Conservation (phyloP, 2,113 vertebrate species). For the Mirounga angustirostris region DNA sequence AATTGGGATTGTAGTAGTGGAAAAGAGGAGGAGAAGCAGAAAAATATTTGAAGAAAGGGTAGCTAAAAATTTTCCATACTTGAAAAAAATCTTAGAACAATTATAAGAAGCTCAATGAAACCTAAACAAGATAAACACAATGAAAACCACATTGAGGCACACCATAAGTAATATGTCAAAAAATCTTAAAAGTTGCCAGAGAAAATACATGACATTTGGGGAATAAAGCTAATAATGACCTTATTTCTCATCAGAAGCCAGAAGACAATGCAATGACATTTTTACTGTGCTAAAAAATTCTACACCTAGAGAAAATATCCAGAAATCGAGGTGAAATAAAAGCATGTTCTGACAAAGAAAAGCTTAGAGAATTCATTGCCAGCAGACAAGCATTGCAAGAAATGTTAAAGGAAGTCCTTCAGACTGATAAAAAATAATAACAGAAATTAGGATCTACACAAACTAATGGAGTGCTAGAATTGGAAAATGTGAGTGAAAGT, state of each 20-base stretch:
- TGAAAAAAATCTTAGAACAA: neutral
- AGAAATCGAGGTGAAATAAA: neutral
- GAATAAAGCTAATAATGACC: neutral
- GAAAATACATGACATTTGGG: neutral
- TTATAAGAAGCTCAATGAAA: neutral
- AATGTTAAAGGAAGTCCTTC: neutral
- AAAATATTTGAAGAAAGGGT: neutral
- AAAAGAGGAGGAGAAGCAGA: neutral
- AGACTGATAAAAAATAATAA: neutral
- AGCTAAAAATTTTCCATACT: neutral
- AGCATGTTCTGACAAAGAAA: neutral
- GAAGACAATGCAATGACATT: neutral
- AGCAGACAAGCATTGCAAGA: neutral
- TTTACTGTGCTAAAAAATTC: neutral
- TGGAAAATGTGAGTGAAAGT: neutral
- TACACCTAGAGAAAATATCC: neutral
- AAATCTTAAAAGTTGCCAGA: neutral
- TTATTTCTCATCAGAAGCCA: constrained; percentile 19
- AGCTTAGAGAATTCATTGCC: neutral
- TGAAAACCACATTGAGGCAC: neutral
- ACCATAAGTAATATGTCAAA: neutral
- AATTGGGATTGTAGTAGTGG: neutral
- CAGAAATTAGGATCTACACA: neutral
- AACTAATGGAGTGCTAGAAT: neutral
- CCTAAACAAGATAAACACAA: neutral